Evolutionary conservation across 2,888 invertebrate genomes (phyloP).

Genomic region (Eristalinus aeneus): DNA sequence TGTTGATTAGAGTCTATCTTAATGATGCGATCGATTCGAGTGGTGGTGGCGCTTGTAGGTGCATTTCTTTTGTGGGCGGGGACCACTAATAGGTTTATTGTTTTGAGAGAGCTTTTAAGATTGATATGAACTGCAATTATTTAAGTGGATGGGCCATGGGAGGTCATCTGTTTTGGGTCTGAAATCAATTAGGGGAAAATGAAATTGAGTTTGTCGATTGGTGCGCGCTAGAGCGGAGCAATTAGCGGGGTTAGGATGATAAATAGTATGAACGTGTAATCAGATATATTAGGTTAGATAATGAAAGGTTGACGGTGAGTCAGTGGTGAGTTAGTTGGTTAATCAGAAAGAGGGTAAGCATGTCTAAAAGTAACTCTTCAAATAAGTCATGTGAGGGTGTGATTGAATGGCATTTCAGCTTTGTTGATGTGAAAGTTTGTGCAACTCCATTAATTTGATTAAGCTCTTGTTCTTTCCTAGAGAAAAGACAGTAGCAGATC

Average conservation of each 20-base stretch:
- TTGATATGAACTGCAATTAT: neutral
- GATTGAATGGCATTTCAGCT: neutral
- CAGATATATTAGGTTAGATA: neutral
- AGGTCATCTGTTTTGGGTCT: neutral
- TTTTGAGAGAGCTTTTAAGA: neutral
- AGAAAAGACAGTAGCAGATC: no score
- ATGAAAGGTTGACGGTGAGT: neutral
- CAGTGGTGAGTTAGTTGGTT: neutral
- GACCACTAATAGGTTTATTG: neutral
- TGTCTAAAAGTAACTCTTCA: no score
- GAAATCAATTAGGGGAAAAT: neutral
- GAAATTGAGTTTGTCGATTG: neutral
- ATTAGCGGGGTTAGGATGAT: neutral
- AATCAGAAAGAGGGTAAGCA: neutral
- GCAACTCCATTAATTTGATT: no score
- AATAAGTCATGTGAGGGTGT: no score
- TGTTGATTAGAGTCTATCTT: neutral
- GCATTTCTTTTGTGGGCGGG: neutral
- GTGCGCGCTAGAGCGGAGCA: neutral
- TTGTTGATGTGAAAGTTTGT: no score
- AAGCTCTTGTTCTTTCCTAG: no score
- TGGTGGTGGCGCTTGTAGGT: neutral
- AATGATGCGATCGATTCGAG: neutral
- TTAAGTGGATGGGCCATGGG: neutral
- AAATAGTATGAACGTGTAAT: neutral